Evolutionary conservation across 2,113 vertebrate species (phyloP), one percentile per base, ranked within the genome.

Genomic region (Pandion haliaetus): DNA sequence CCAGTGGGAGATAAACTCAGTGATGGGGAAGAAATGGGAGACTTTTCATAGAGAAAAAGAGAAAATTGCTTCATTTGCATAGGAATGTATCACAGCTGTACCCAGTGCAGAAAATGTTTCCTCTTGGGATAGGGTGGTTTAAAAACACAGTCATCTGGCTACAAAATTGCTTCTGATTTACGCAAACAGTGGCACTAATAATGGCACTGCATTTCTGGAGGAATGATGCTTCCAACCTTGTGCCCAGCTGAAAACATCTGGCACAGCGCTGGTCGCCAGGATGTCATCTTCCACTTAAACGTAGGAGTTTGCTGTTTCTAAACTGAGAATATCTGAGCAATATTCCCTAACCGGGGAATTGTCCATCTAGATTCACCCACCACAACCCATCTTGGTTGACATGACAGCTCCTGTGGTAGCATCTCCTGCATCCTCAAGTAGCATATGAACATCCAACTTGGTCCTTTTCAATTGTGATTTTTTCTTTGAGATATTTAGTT

Each of bases 11-110:
- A 55, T 50, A 66, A 70, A 88, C 72, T 52, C 74, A 81, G 50
- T 3, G 17, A 78, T 70, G 87, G 78, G 72, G 78, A 93, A 96
- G 67, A 93, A 90, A 88, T 52, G 74, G 74, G 78, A 83, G 87
- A 86, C 38, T 95, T 95, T 82, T 95, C 71, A 32, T 34, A 91
- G 84, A 90, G 78, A 74, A 86, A 71, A 81, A 71, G 38, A 92
- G 71, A 44, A 95, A 93, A 96, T 93, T 54, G 79, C 71, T 90
- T 86, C 29, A 93, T 95, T 96, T 97, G 78, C 89, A 77, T 93
- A 50, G 97, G 91, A 93, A 90, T 85, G 62, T 86, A 44, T 96
- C 93, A 49, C 94, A 97, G 93, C 84, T 91, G 89, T 85, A 95
- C 71, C 73, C 78, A n/a, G 7, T 62, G 73, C 70, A 66, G 73